Percentiles rank a stretch among this genome's conserved stretches.
Conservation (phyloP, 2,797 vertebrate genomes). For the Acridotheres tristis region DNA sequence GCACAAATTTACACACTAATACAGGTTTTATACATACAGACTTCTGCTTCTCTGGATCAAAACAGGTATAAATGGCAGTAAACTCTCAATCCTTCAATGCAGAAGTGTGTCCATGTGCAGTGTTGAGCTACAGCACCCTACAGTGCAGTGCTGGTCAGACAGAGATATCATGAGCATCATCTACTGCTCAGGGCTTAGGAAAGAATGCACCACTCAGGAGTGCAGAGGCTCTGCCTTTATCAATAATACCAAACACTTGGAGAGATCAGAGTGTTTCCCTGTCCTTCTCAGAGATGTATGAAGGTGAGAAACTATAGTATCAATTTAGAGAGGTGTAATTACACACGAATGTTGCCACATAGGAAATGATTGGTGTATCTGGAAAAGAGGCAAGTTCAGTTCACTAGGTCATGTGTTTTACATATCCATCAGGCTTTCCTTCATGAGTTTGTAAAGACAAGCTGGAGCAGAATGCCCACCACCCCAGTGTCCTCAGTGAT, state of each 20-base stretch:
- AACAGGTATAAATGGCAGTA: background rate
- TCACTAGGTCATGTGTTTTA: background rate
- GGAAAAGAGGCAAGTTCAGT: background rate
- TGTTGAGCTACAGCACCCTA: background rate
- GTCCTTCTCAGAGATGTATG: background rate
- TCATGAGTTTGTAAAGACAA: background rate
- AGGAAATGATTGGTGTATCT: background rate
- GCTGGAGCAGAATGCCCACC: background rate
- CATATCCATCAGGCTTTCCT: background rate
- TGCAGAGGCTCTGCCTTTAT: background rate
- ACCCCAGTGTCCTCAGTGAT: background rate
- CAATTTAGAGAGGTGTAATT: background rate
- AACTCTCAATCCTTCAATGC: background rate
- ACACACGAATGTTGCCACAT: background rate
- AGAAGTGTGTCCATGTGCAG: background rate
- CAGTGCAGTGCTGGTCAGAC: background rate
- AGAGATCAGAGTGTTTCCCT: background rate
- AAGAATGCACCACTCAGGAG: background rate
- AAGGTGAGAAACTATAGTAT: background rate
- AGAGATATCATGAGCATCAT: background rate
- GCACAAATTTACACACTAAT: accelerated
- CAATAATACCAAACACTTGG: background rate
- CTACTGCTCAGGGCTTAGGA: background rate
- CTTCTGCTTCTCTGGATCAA: background rate
- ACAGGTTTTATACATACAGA: background rate